Conservation (phyloP, 2,797 vertebrate species). For the Phrynocephalus guinanensis region DNA sequence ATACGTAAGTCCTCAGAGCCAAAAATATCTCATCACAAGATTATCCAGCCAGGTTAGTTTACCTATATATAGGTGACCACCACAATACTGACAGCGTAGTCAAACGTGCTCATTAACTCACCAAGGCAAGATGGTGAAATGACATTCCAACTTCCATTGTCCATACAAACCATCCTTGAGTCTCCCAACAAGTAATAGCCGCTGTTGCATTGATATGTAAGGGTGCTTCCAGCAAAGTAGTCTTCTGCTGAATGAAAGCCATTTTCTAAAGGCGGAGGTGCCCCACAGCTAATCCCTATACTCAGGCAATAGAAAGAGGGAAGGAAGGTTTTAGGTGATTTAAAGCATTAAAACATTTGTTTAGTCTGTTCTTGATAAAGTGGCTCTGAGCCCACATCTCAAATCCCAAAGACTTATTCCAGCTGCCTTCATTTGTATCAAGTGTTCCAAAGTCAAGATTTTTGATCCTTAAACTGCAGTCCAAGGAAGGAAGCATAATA, state of each 20-base stretch:
- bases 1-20: not conserved
- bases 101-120: slow-evolving; percentile 69
- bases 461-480: not conserved
- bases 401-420: slow-evolving; percentile 8
- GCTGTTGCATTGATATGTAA: slow-evolving; percentile 90
- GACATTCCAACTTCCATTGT: slow-evolving; percentile 91
- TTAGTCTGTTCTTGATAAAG: not conserved
- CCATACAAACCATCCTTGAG: slow-evolving; percentile 88
- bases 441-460: not conserved
- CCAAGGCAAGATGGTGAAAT: slow-evolving; percentile 92
- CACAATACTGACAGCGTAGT: not conserved
- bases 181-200: slow-evolving; percentile 96
- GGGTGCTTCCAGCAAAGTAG: slow-evolving; percentile 87
- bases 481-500: not conserved
- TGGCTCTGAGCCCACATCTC: not conserved
- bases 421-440: not conserved
- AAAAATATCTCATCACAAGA: not conserved
- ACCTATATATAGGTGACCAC: not conserved
- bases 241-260: slow-evolving; percentile 89
- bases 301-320: not conserved
- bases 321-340: not conserved
- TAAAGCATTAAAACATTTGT: not conserved
- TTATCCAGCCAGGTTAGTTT: not conserved
- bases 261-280: slow-evolving; percentile 88
- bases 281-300: slow-evolving; percentile 90